A percentile compares a stretch with the other conserved stretches of the same genome.
These are phyloP conservation scores for Netelia fuscicornis DNA, from an alignment of 2,888 invertebrate genomes.

Conservation along the genomic window DNA sequence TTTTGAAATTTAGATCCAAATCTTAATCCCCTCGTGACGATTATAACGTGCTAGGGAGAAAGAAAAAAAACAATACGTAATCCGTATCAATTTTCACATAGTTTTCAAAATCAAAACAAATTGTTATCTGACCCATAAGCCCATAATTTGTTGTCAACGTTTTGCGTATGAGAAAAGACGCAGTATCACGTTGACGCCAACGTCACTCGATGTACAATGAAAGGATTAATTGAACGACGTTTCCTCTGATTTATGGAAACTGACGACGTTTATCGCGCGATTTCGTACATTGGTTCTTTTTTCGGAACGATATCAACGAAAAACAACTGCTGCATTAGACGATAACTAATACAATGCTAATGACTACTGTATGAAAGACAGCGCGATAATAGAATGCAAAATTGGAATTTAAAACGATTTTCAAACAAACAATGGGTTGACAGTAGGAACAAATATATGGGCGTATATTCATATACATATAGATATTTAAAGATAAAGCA, in stretches of 20 bases:
- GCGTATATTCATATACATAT: slow-evolving; percentile 15
- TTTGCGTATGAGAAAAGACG: slow-evolving; percentile 34
- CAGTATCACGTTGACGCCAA: slow-evolving; percentile 31
- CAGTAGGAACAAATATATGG: slow-evolving; percentile 1
- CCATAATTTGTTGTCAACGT: neutral
- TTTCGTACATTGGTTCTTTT: slow-evolving; percentile 14
- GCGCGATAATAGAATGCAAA: neutral
- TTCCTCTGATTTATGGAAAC: slow-evolving; percentile 58
- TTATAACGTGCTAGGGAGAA: neutral
- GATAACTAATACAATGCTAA: slow-evolving; percentile 28
- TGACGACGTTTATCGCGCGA: slow-evolving; percentile 5
- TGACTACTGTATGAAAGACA: neutral
- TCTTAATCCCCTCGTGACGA: neutral
- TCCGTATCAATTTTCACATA: neutral
- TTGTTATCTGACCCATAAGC: slow-evolving; percentile 16
- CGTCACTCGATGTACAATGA: slow-evolving; percentile 40
- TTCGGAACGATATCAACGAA: slow-evolving; percentile 42
- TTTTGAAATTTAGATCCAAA: neutral
- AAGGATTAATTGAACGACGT: slow-evolving; percentile 57
- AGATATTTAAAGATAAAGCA: slow-evolving; percentile 19
- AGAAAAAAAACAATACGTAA: no score
- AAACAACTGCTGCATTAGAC: slow-evolving; percentile 28
- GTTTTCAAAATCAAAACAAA: neutral
- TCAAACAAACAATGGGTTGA: slow-evolving; percentile 9
- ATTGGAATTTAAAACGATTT: neutral